Evolutionary conservation across 2,113 vertebrate species (phyloP), one percentile per base, ranked within the genome.

Genomic region (Bubo bubo): DNA sequence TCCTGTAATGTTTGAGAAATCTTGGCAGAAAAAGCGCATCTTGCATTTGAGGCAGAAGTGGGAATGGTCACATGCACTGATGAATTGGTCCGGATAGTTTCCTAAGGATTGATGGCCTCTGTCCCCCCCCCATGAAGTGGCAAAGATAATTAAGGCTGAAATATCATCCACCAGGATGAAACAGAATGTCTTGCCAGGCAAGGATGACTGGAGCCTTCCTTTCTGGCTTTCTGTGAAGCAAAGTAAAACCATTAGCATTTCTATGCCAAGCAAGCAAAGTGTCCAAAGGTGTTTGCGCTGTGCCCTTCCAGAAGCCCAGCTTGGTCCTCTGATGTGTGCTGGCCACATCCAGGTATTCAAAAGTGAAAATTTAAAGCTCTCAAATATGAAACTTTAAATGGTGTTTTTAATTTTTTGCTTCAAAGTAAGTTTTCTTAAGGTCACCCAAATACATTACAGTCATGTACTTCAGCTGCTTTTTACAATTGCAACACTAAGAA

Each of bases 121-220:
- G 19, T 74, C 22, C 21, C 16, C 47, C 47, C 34, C 3, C 10
- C 35, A 3, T 56, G 32, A 81, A 85, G 30, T 41, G 58, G 62
- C 30, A 71, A 86, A 88, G 60, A 55, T 47, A 79, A 71, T 83
- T 92, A 87, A 66, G 66, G 35, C 32, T 84, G 58, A 91, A 95
- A 81, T 91, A 55, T 35, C 20, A 10, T 35, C 53, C 66, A 85
- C 21, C 13, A 60, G 52, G 41, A 79, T 60, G 41, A 81, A 86
- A 68, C 43, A 81, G 68, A 56, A 52, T 72, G 28, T 71, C 81
- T 76, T 85, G 74, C 43, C 53, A 85, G 87, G n/a, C 21, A 60
- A 90, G 17, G 17, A 76, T 85, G 62, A 75, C 73, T 68, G 43
- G 35, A 86, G 20, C 19, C 9, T 87, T 94, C 23, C 59, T 23